Evolutionary conservation across 2,888 invertebrate species (phyloP), one percentile per base, ranked within the genome.

Genomic region (Branchipolynoe longqiensis): DNA sequence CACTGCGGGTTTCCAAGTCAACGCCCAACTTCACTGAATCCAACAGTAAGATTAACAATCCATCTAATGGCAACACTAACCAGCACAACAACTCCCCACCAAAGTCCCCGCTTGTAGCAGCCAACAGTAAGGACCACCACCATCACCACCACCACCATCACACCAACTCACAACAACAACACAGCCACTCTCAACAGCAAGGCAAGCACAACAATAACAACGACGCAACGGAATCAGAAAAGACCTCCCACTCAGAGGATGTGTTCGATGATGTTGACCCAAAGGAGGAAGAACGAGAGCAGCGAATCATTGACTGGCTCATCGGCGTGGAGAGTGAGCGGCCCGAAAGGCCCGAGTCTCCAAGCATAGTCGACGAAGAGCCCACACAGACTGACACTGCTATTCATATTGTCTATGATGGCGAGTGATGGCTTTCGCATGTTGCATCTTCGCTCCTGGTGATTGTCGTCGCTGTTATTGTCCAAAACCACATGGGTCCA

Each of bases 361-460:
- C 88, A 33, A 87, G 84, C 28, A 85, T 90, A 25, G 86, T 89
- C 0, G 85, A 87, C 0, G 90, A 90, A 25, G 88, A 87, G 36
- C 90, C 90, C 0, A 87, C 88, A 0, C 90, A 90, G 78, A 90
- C 89, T 0, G 90, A 90, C 86, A 90, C 90, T 14, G 90, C 90
- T 12, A 85, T 90, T 14, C 90, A 90, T 83, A 86, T 90, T 58
- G 90, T 90, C 25, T 90, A 90, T 81, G 83, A 88, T 8, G 90
- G 88, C 22, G 89, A 88, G 48, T 86, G 64, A 81, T 14, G 36
- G 3, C 56, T 12, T 4, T 25, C 56, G 56, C 56, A n/a, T n/a
- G n/a, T n/a, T n/a, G n/a, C n/a, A n/a, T n/a, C n/a, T n/a, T n/a
- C n/a, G n/a, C n/a, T n/a, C n/a, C n/a, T n/a, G n/a, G n/a, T n/a